phyloP scores from a whole-genome alignment of 2,113 vertebrate genomes.

The Sinosuthora webbiana region DNA sequence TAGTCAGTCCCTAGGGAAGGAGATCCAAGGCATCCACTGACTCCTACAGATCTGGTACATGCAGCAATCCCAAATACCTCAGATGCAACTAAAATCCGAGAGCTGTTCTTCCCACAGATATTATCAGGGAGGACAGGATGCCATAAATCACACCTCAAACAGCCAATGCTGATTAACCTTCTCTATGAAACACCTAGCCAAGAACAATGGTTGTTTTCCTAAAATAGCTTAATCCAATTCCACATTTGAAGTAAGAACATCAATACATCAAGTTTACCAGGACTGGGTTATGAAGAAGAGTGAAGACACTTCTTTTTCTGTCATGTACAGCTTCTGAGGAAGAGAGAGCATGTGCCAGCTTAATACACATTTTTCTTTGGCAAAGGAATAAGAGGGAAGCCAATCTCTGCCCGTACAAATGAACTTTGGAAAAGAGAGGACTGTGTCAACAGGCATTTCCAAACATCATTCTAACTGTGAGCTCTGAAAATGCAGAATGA shows the following conservation, averaged over 20 bases:
- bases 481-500: neutral
- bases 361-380: neutral
- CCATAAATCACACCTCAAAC: neutral
- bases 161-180: neutral
- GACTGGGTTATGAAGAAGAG: neutral
- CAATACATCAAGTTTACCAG: neutral
- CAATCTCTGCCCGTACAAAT: neutral
- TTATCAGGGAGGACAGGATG: neutral
- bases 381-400: neutral
- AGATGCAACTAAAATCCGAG: neutral
- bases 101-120: neutral
- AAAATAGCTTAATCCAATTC: neutral
- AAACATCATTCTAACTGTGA: neutral
- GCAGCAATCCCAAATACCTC: neutral
- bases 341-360: fast-evolving
- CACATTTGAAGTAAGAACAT: neutral
- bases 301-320: neutral
- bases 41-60: neutral
- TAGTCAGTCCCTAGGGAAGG: neutral
- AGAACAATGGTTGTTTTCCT: neutral
- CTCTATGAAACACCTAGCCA: neutral
- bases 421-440: neutral
- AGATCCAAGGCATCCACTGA: neutral
- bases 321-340: neutral
- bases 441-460: neutral